These are phyloP conservation scores for Nephrocerus scutellatus DNA, from an alignment of 2,888 invertebrate genomes.

Conservation along the genomic window DNA sequence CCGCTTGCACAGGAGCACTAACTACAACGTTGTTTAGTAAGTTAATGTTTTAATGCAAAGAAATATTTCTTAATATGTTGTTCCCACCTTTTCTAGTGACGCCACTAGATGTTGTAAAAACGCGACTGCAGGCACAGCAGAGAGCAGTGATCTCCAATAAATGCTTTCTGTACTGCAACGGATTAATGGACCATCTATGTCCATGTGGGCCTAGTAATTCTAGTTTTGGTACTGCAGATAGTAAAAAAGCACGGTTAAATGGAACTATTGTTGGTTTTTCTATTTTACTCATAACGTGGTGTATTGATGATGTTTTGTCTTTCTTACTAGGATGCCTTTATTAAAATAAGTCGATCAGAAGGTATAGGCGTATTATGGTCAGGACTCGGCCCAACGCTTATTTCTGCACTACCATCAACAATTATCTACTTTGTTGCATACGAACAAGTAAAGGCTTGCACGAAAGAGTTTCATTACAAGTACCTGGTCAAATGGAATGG, in stretches of 20 bases:
- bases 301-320: slow-evolving; percentile 9
- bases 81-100: slow-evolving; percentile 63
- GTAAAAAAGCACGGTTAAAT: slow-evolving; percentile 52
- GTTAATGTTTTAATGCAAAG: slow-evolving; percentile 26
- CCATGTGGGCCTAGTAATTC: slow-evolving; percentile 57
- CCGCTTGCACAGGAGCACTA: slow-evolving; percentile 67
- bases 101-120: slow-evolving; percentile 98
- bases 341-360: slow-evolving; percentile 84
- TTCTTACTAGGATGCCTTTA: slow-evolving; percentile 77
- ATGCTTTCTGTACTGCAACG: slow-evolving; percentile 95
- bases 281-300: background rate
- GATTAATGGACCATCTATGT: slow-evolving; percentile 96
- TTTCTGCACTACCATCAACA: slow-evolving; percentile 93
- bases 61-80: background rate
- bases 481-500: slow-evolving; percentile 29
- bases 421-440: slow-evolving; percentile 96
- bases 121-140: slow-evolving; percentile 90
- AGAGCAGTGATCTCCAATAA: slow-evolving; percentile 73
- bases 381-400: slow-evolving; percentile 90
- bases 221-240: slow-evolving; percentile 23
- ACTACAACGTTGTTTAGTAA: slow-evolving; percentile 83
- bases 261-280: slow-evolving; percentile 59
- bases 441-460: slow-evolving; percentile 74
- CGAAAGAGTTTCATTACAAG: slow-evolving; percentile 46
- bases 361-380: slow-evolving; percentile 92